Percentiles rank a stretch among this genome's conserved stretches.
phyloP scores from a whole-genome alignment of 30 jellyfish, hydroid and myxozoan species.

The Aurelia sp. region DNA sequence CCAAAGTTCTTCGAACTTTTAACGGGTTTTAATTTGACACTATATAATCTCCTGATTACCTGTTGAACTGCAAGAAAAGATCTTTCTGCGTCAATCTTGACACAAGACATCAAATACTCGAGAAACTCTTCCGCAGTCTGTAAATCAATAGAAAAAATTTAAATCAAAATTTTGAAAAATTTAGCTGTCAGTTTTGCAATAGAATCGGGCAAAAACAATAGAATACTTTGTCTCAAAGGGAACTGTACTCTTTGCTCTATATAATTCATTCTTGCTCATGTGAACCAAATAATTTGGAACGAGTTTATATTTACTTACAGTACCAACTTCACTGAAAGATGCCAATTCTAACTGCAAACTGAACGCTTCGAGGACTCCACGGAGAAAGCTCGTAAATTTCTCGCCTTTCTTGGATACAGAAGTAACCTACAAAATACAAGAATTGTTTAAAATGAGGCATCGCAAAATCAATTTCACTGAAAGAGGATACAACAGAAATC shows the following conservation, averaged over 20 bases:
- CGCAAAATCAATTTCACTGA: too few relatives aligned
- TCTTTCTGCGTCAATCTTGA: slow-evolving; percentile 83
- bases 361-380: slow-evolving; percentile 89
- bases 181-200: neutral
- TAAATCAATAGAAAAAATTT: neutral
- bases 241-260: too few relatives aligned
- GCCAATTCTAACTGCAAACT: slow-evolving; percentile 89
- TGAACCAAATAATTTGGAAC: too few relatives aligned
- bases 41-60: slow-evolving; percentile 20
- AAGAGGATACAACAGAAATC: too few relatives aligned
- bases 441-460: too few relatives aligned
- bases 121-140: slow-evolving; percentile 93
- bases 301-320: slow-evolving; percentile 17
- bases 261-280: too few relatives aligned
- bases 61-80: slow-evolving; percentile 94
- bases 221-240: too few relatives aligned
- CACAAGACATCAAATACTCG: slow-evolving; percentile 91
- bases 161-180: neutral
- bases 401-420: slow-evolving; percentile 82
- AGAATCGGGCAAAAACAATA: too few relatives aligned
- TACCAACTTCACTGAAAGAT: slow-evolving; percentile 90
- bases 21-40: too few relatives aligned
- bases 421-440: slow-evolving; percentile 46
- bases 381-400: slow-evolving; percentile 77
- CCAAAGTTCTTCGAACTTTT: too few relatives aligned